Percentiles rank a stretch among this genome's conserved stretches.
Conservation (phyloP, 1,140 invertebrate genomes). For the Oscheius sp. region DNA sequence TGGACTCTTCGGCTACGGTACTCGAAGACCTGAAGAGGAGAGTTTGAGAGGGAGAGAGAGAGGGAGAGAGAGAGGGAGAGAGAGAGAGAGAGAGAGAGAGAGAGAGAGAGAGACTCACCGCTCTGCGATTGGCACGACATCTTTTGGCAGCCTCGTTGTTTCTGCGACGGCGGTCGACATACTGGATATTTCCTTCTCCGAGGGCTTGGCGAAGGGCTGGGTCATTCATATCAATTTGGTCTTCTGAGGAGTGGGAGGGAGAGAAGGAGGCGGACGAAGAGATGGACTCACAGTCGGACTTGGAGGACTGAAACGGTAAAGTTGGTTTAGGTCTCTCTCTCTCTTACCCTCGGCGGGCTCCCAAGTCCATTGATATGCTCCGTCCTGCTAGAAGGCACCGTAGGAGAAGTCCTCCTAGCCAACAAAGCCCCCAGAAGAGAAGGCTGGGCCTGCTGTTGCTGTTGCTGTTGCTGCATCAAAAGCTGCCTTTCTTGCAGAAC, state of each 20-base stretch:
- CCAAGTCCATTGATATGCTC: conserved; percentile 48
- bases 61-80: not conserved
- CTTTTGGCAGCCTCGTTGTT: conserved; percentile 59
- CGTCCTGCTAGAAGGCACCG: conserved; percentile 55
- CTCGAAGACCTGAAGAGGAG: not conserved
- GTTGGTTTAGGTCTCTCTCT: conserved; percentile 5
- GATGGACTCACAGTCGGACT: conserved; percentile 14
- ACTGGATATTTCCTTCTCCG: conserved; percentile 38
- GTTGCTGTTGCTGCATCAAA: conserved; percentile 5
- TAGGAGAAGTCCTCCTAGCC: conserved; percentile 43
- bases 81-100: not conserved
- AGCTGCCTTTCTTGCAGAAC: not conserved
- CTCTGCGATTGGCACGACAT: conserved; percentile 55
- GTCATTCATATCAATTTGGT: conserved; percentile 25
- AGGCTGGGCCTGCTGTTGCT: conserved; percentile 11
- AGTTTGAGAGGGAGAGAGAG: too few species aligned
- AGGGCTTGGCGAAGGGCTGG: conserved; percentile 9
- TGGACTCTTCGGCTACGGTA: not conserved
- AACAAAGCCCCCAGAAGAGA: conserved; percentile 46
- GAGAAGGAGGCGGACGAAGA: conserved; percentile 41
- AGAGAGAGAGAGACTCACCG: conserved; percentile 30
- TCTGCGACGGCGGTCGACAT: conserved; percentile 54
- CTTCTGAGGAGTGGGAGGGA: conserved; percentile 30
- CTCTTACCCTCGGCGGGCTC: conserved; percentile 32
- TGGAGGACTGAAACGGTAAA: conserved; percentile 20